phyloP scores from a whole-genome alignment of 2,888 invertebrate genomes.

The Drosophila helvetica region DNA sequence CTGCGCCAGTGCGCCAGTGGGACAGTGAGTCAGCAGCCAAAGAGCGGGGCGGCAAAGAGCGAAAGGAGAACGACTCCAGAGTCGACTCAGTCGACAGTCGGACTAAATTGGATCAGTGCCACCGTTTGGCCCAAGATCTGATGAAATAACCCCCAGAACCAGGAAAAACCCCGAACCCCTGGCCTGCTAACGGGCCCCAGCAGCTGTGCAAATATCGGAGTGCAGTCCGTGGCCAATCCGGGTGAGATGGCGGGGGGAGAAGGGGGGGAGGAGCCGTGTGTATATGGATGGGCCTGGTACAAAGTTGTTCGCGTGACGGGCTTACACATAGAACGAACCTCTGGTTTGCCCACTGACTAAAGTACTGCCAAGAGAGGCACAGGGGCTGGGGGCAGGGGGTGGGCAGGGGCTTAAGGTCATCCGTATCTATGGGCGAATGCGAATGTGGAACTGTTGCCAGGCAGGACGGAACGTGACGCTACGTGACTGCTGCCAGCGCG shows the following conservation, averaged over 20 bases:
- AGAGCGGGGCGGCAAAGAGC: background rate
- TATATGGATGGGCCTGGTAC: background rate
- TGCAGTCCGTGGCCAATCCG: background rate
- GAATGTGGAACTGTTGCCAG: background rate
- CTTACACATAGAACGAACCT: background rate
- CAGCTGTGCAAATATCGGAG: constrained; percentile 26
- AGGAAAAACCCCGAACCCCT: constrained; percentile 37
- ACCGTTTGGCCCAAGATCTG: background rate
- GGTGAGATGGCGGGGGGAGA: background rate
- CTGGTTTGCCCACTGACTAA: background rate
- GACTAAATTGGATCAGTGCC: constrained; percentile 1
- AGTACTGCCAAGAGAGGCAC: background rate
- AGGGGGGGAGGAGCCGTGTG: constrained; percentile 6
- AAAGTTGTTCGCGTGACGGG: background rate
- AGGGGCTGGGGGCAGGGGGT: no score
- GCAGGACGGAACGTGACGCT: constrained; percentile 1
- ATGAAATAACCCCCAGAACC: background rate
- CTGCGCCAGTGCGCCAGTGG: no score
- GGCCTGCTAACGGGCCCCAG: constrained; percentile 17
- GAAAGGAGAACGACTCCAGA: background rate
- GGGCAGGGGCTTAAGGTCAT: background rate
- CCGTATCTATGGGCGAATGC: background rate
- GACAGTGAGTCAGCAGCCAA: background rate
- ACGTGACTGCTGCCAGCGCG: constrained; percentile 61
- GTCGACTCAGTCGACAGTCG: background rate